Conservation (phyloP, 1,140 invertebrate species). For the Cyrtorhinus lividipennis region DNA sequence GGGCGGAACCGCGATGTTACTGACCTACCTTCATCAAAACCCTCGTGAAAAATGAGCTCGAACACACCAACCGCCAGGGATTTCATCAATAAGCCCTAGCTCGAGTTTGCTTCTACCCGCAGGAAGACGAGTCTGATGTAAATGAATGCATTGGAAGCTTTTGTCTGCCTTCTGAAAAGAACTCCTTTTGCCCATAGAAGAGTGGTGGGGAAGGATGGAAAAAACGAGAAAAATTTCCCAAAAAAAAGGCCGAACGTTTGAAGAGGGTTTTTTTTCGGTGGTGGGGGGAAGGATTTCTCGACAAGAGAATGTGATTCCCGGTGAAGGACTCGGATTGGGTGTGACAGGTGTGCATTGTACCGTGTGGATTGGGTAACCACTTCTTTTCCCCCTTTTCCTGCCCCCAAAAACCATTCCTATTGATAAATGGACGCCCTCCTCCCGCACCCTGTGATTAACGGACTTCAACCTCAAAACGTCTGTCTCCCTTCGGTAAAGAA, state of each 20-base stretch:
- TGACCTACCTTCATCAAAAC: neutral
- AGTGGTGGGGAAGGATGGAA: neutral
- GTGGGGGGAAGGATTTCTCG: neutral
- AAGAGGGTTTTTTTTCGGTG: too few relatives aligned
- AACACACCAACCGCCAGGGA: neutral
- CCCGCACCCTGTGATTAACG: neutral
- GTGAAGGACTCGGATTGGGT: slow-evolving; percentile 1
- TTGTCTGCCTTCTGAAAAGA: slow-evolving; percentile 4
- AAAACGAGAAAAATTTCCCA: too few relatives aligned
- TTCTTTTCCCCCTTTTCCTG: neutral
- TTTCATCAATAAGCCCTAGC: neutral
- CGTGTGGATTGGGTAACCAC: slow-evolving; percentile 8
- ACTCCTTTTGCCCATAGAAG: neutral
- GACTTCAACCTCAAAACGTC: slow-evolving; percentile 1
- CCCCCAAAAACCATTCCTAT: neutral
- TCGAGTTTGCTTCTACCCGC: neutral
- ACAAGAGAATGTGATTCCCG: neutral
- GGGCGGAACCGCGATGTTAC: neutral
- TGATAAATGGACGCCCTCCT: neutral
- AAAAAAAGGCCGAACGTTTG: too few relatives aligned
- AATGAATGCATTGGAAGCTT: neutral
- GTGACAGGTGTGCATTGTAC: slow-evolving; percentile 9
- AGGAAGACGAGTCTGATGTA: neutral
- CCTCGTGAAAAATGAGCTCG: neutral
- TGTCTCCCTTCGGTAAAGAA: neutral